Conservation (phyloP, 2,797 vertebrate species). For the Novumbra hubbsi region DNA sequence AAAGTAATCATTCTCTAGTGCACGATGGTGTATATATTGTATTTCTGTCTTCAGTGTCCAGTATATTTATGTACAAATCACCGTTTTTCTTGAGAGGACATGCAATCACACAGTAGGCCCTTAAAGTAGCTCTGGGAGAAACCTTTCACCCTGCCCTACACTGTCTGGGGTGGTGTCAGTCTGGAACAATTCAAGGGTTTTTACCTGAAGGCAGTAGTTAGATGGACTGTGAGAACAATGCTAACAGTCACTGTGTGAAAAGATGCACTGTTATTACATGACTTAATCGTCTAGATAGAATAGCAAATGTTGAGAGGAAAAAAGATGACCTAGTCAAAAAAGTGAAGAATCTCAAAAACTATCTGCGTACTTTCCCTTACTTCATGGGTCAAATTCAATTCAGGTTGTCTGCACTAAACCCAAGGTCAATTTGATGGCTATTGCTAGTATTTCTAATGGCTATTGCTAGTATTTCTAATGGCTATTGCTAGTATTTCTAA, state of each 20-base stretch:
- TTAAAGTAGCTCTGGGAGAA: background rate
- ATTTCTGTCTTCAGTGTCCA: background rate
- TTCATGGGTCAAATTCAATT: background rate
- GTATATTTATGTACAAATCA: background rate
- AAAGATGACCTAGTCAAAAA: constrained; percentile 49
- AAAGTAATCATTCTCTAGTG: background rate
- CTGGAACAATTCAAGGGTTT: constrained; percentile 19
- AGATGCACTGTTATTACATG: constrained; percentile 33
- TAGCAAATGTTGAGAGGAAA: constrained; percentile 32
- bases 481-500: background rate
- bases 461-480: background rate
- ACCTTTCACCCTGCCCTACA: background rate
- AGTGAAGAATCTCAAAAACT: background rate
- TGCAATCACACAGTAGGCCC: background rate
- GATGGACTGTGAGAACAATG: background rate
- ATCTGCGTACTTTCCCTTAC: background rate
- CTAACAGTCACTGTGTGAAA: constrained; percentile 15
- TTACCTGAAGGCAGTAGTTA: constrained; percentile 15
- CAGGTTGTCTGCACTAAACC: background rate
- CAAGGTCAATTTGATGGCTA: background rate
- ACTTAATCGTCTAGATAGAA: constrained; percentile 42
- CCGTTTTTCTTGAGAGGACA: background rate
- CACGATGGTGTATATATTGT: background rate
- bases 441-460: background rate
- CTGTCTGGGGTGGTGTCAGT: constrained; percentile 23